Base-by-base conservation (phyloP, 1,140 invertebrate genomes). In the Leptinotarsa lineolata region DNA sequence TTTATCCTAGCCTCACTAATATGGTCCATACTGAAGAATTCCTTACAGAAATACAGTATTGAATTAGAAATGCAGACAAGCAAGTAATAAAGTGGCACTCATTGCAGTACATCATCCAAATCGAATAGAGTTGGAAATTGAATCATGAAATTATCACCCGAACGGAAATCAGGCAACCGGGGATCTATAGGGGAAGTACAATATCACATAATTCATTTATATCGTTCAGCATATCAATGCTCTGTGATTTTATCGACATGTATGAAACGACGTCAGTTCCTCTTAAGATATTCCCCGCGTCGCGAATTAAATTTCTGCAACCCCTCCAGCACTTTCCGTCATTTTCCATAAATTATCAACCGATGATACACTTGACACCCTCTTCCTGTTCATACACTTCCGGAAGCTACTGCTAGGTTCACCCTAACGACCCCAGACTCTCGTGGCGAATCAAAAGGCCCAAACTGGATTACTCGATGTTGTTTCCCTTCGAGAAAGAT, bases 301-400 rank as follows among this genome's bases (percentile, higher is more conserved):
- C 48, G 15, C n/a, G 16, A 54, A 54, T 54, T 18, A 8, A 54
- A 54, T 54, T 54, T 18, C 48, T 54, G 15, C 4, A 54, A 54
- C 2, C 30, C 48, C 48, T 13, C n/a, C 13, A 5, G n/a, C 48
- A 18, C 15, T 54, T 54, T 54, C 48, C 48, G 48, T 54, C 48
- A 54, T 54, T 54, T 54, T 54, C 16, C 48, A 54, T 54, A 54
- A 54, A 54, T 54, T 54, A n/a, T 54, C 16, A 54, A 54, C 48
- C 48, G 48, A 54, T 54, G 48, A 54, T 54, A 54, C n/a, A 54
- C 48, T 54, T 54, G 48, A 54, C 48, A 54, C 48, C 48, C 48
- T 54, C 48, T 54, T 54, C 48, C 48, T 54, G 16, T 54, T 54
- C 48, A 54, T 54, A 54, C 48, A 54, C 48, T 18, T 3, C 48